Evolutionary conservation across 2,888 invertebrate species (phyloP), one percentile per base, ranked within the genome.

Genomic region (Octodonta nipae): DNA sequence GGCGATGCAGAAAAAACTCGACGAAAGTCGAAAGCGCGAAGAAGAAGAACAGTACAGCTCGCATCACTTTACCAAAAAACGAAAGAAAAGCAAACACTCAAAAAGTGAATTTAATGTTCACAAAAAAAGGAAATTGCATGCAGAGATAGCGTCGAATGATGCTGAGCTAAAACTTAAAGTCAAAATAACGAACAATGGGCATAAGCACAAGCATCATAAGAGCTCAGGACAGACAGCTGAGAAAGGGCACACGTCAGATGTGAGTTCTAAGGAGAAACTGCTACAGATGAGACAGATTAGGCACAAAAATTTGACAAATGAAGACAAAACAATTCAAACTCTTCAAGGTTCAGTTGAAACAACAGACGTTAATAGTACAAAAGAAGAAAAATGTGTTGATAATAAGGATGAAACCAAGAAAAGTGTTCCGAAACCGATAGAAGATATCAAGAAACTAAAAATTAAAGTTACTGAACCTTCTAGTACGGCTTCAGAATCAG

Each of bases 21-120:
- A 56, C 15, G 58, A 56, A 35, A 55, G 53, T 24, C 46, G 37
- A 5, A 42, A 37, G 12, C 36, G 40, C 8, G 49, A 48, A n/a
- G 25, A 33, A 20, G 38, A 38, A 2, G 51, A 53, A 27, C 43
- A 45, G 5, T 41, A 44, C 13, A 40, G 41, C 10, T 40, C 46
- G 3, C 51, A 52, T 28, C 54, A 56, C 30, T 44, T 63, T 12
- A 67, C 65, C 37, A 70, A 68, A 47, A 70, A 70, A 47, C 57
- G 70, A 15, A 71, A 70, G 47, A 71, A 71, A 56, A 60, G 50
- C 32, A 70, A 70, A 46, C 70, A 71, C 48, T 69, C 69, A 2
- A 68, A 67, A 48, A 66, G 65, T 36, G 63, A 66, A 13, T 54
- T 49, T n/a, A 45, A 44, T 26, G 42, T 50, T 15, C 54, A 58